Evolutionary conservation across 2,888 invertebrate genomes (phyloP).

Genomic region (Ptilodon capucinus): DNA sequence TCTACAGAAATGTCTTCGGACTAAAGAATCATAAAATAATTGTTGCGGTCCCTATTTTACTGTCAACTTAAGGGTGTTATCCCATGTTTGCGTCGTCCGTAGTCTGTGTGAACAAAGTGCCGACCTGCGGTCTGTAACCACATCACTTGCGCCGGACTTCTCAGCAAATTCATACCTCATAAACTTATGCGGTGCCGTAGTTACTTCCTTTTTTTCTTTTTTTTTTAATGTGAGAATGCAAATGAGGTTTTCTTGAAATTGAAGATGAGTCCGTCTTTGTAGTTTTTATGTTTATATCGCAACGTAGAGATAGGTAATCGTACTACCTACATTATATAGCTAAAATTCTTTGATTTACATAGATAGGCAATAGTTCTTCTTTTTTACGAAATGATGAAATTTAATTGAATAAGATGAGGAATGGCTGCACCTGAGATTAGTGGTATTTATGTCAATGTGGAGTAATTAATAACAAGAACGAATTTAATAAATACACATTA

Average conservation of each 20-base stretch:
- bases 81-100: conserved; percentile 54
- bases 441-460: no score
- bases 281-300: not conserved
- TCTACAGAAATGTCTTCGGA: conserved; percentile 7
- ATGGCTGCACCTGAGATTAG: no score
- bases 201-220: conserved; percentile 15
- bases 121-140: conserved; percentile 46
- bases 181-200: conserved; percentile 44
- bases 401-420: no score
- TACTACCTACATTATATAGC: no score
- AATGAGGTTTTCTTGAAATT: conserved; percentile 31
- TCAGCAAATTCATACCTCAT: conserved; percentile 59
- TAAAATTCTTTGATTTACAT: no score
- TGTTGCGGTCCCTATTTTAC: conserved; percentile 41
- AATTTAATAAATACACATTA: no score
- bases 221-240: conserved; percentile 14
- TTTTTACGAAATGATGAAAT: no score
- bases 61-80: conserved; percentile 35
- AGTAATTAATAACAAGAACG: no score
- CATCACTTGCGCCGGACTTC: conserved; percentile 45
- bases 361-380: no score
- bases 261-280: not conserved
- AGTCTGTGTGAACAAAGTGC: conserved; percentile 36
- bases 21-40: conserved; percentile 29
- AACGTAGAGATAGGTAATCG: no score